phyloP scores from a whole-genome alignment of 2,113 vertebrate species.

The Engystomops pustulosus region DNA sequence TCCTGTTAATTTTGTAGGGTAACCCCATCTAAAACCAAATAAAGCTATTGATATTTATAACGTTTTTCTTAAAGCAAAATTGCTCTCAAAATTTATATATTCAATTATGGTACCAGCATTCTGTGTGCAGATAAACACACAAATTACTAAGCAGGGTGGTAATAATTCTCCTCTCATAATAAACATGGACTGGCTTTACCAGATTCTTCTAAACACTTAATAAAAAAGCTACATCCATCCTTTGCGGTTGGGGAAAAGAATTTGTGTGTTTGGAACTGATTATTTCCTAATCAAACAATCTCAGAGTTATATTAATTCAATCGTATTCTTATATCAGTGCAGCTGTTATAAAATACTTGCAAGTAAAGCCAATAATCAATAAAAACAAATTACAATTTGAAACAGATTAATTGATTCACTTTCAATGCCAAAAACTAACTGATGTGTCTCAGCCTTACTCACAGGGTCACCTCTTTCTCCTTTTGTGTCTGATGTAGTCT shows the following conservation, averaged over 20 bases:
- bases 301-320: neutral
- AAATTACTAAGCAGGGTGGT: neutral
- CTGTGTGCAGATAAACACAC: neutral
- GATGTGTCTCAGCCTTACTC: constrained; percentile 62
- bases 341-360: neutral
- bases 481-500: constrained; percentile 74
- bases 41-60: too few relatives aligned
- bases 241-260: neutral
- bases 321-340: neutral
- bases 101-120: neutral
- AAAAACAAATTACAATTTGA: neutral
- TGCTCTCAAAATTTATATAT: neutral
- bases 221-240: neutral
- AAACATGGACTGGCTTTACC: too few relatives aligned
- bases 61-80: neutral
- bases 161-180: neutral
- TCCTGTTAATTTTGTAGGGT: too few relatives aligned
- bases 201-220: neutral
- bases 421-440: neutral
- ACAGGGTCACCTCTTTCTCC: constrained; percentile 88
- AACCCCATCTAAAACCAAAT: too few relatives aligned
- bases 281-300: constrained; percentile 28
- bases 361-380: constrained; percentile 19
- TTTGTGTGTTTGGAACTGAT: neutral
- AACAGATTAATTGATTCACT: neutral